Evolutionary conservation across 2,113 vertebrate species (phyloP).

Genomic region (Dromas ardeola): DNA sequence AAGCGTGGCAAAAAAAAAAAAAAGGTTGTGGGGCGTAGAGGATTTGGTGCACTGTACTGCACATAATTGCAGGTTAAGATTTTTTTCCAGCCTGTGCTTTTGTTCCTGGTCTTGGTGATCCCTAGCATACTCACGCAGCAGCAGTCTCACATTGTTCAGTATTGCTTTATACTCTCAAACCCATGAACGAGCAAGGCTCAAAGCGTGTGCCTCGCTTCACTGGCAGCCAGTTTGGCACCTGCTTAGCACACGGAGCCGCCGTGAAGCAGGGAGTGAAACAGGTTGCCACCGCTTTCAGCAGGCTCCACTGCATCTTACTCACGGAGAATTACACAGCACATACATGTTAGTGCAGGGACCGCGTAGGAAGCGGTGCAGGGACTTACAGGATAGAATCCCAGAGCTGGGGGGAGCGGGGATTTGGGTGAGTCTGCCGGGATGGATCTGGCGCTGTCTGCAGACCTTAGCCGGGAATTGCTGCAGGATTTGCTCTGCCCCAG

Average conservation of each 20-base stretch:
- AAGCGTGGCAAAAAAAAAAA: neutral
- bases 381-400: neutral
- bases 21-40: neutral
- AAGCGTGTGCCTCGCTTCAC: rapidly evolving
- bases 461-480: neutral
- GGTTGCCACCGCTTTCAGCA: neutral
- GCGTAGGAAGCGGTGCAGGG: rapidly evolving
- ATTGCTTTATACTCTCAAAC: neutral
- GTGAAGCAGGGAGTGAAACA: neutral
- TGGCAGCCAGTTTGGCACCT: neutral
- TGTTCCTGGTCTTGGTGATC: neutral
- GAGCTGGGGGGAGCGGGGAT: neutral
- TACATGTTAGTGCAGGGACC: neutral
- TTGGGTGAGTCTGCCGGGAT: neutral
- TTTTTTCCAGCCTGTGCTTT: neutral
- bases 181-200: neutral
- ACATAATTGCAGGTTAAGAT: neutral
- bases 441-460: neutral
- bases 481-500: neutral
- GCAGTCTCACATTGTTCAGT: neutral
- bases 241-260: neutral
- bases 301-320: rapidly evolving
- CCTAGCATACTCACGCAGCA: neutral
- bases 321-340: neutral
- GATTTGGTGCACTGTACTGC: neutral